Evolutionary conservation across 2,113 vertebrate species (phyloP), one percentile per base, ranked within the genome.

Genomic region (Toxotes chatareus): DNA sequence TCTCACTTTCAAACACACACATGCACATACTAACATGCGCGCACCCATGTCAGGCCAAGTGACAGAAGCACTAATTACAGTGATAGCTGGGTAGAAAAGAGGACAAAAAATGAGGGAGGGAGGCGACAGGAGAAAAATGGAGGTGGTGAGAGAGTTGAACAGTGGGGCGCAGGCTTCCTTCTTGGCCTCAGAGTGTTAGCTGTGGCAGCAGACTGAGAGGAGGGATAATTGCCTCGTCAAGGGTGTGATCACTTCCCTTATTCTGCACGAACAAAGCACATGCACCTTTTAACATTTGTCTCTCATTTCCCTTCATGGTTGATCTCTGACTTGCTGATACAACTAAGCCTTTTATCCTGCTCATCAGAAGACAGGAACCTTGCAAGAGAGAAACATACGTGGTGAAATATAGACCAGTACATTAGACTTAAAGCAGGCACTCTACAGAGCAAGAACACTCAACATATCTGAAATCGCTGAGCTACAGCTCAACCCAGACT

Each of bases 141-240:
- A 84, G 73, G 71, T 38, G 38, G 86, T 23, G 72, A 86, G 62
- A 55, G 67, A 61, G 68, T 72, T 75, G 76, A 88, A 78, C 76
- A 60, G 86, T 61, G 82, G 84, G 86, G 82, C 23, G 21, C 88
- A 76, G 60, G 61, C 53, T 80, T 49, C 74, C 72, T 67, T 85
- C 64, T 53, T 70, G 73, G 79, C 86, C 74, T 84, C 59, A 47
- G 62, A 75, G 61, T 87, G 86, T 85, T 86, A 87, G 78, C 76
- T 64, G 70, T 90, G 83, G 82, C 80, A 71, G 87, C 72, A 76
- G 86, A 89, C 64, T 73, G 76, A 79, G 73, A 69, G 84, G 77
- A 76, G 65, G 69, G 86, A 86, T 92, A 89, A 93, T 93, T 90
- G 91, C 92, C 90, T 91, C 71, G 67, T 93, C 91, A 90, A 91